Evolutionary conservation across 2,113 vertebrate genomes (phyloP).

Genomic region (Callorhinus ursinus): DNA sequence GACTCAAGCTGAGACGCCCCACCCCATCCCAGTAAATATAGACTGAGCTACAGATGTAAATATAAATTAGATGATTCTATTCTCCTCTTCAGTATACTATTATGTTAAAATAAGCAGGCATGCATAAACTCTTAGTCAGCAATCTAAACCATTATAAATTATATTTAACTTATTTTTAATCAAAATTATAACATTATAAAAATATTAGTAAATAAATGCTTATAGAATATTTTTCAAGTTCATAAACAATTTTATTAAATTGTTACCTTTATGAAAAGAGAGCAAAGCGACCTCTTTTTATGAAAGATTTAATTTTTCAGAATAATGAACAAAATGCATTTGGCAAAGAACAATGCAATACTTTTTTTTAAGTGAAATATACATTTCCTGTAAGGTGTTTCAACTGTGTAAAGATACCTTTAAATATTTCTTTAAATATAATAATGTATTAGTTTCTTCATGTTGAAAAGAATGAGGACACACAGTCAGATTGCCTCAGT

Average conservation of each 20-base stretch:
- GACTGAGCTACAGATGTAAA: background rate
- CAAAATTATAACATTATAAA: background rate
- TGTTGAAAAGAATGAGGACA: background rate
- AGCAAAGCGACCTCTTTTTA: background rate
- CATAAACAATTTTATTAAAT: background rate
- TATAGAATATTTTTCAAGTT: background rate
- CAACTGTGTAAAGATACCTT: background rate
- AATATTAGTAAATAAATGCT: background rate
- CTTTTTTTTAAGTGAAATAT: background rate
- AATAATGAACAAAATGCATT: background rate
- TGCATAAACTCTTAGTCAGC: background rate
- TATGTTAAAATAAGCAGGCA: background rate
- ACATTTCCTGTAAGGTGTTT: background rate
- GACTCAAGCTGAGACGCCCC: background rate
- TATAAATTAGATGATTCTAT: background rate
- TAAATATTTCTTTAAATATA: background rate
- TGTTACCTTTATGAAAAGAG: background rate
- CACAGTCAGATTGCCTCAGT: background rate
- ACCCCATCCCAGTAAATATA: fast-evolving
- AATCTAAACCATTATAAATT: background rate
- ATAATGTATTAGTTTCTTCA: background rate
- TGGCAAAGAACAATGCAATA: background rate
- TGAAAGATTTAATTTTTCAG: background rate
- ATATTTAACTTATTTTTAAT: background rate
- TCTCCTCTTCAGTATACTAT: background rate